Evolutionary conservation across 35 echinoderm and acorn worm species (phyloP), one percentile per base, ranked within the genome.

Genomic region (Stichopus chloronotus): DNA sequence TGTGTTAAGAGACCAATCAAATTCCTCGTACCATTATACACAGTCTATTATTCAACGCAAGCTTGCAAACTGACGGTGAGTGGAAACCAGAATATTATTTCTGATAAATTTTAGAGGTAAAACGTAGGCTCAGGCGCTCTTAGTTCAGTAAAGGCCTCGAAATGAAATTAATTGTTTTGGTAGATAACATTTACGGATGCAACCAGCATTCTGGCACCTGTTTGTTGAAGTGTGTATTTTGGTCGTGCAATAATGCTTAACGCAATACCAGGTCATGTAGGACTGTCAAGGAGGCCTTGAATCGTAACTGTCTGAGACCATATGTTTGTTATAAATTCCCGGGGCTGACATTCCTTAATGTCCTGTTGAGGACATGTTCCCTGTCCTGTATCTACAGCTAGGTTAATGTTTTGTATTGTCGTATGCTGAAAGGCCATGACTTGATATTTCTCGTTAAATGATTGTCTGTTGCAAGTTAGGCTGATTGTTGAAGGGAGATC

Each of bases 91-190:
- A 99, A 99, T 99, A 99, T 96, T 99, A 99, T 99, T 99, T 99
- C 97, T 99, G 97, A 99, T 99, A 99, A 99, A 99, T 95, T 98
- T 99, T 99, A 99, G 93, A 96, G 97, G 97, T 94, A 96, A 99
- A 99, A 96, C 93, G 93, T 83, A 88, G 82, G 52, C 81, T 92
- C 80, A 95, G 87, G 92, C 92, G 95, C 94, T 95, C 90, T 81
- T 57, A 59, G 71, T 65, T 79, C 76, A 19, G 90, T 91, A 78
- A 78, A 55, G 90, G 72, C 56, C 13, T n/a, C 54, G 19, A 79
- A 79, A 78, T 91, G 53, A 76, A 57, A 53, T 58, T 79, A 59
- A 59, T 78, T 53, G 76, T 91, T 59, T 78, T 53, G 78, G 52
- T 78, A 58, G 72, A 59, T 79, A 78, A 55, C 69, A 53, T 91